Percentiles rank a stretch among this genome's conserved stretches.
Conservation (phyloP, 2,888 invertebrate genomes). For the Gerris lacustris region DNA sequence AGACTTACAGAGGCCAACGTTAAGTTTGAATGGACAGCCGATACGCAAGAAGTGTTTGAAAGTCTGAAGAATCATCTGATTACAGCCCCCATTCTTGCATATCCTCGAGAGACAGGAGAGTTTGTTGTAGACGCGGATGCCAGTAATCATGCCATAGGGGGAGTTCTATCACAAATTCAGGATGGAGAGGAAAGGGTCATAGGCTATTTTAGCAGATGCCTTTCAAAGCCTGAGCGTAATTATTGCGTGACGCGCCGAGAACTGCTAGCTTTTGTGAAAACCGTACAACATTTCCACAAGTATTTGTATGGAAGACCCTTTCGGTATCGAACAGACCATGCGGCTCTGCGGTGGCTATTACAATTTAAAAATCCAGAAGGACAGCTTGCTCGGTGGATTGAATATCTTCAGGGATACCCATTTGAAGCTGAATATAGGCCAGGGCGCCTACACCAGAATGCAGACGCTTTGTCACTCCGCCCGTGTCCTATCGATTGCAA, state of each 20-base stretch:
- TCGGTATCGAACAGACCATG: neutral
- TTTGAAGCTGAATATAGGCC: constrained; percentile 6
- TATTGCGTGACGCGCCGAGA: neutral
- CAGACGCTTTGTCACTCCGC: constrained; percentile 29
- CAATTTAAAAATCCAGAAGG: constrained; percentile 11
- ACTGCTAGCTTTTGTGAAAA: neutral
- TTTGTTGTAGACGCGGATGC: constrained; percentile 13
- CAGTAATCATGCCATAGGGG: neutral
- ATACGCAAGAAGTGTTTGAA: neutral
- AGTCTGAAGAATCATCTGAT: neutral
- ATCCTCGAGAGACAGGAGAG: neutral
- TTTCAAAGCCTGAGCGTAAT: neutral
- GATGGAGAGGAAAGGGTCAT: neutral
- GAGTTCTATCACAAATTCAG: neutral
- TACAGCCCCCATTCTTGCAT: neutral
- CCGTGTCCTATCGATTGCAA: constrained; percentile 20
- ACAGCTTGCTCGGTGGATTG: constrained; percentile 4
- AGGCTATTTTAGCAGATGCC: neutral
- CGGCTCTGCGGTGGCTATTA: constrained; percentile 2
- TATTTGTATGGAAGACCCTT: constrained; percentile 10
- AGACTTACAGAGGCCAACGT: constrained; percentile 6
- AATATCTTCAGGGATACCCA: constrained; percentile 2
- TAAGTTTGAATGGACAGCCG: constrained; percentile 7
- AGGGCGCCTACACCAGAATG: constrained; percentile 27
- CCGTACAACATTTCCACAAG: constrained; percentile 9